Evolutionary conservation across 2,888 invertebrate species (phyloP).

Genomic region (Panzeria rudis): DNA sequence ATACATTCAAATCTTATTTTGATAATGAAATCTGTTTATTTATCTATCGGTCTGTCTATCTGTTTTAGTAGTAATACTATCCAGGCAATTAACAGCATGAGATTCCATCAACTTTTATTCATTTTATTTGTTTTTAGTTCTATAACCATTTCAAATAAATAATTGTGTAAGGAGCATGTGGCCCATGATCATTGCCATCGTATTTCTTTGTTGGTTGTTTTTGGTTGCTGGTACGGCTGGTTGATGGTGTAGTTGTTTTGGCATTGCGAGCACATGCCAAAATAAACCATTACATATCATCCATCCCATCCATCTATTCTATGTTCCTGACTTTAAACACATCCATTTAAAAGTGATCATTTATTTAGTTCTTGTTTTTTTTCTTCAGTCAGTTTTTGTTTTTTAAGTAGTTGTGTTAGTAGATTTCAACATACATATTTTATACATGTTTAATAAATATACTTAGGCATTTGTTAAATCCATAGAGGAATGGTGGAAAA

Average conservation of each 20-base stretch:
- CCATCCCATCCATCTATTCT: conserved; percentile 53
- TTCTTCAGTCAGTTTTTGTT: conserved; percentile 19
- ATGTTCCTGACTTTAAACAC: conserved; percentile 58
- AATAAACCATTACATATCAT: conserved; percentile 66
- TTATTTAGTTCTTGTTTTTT: conserved; percentile 54
- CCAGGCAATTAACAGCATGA: conserved; percentile 72
- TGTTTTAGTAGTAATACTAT: conserved; percentile 46
- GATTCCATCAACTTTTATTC: conserved; percentile 66
- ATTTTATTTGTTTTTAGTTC: conserved; percentile 42
- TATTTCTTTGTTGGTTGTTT: background rate
- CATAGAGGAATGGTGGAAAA: conserved; percentile 17
- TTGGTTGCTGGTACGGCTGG: background rate
- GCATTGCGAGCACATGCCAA: conserved; percentile 66
- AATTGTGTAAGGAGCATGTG: conserved; percentile 42
- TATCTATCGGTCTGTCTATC: conserved; percentile 5
- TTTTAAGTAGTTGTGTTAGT: conserved; percentile 40
- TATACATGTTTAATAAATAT: conserved; percentile 50
- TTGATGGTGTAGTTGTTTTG: conserved; percentile 46
- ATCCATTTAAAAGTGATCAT: conserved; percentile 66
- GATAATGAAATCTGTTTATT: conserved; percentile 14
- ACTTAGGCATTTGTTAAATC: conserved; percentile 36
- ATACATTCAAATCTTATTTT: conserved; percentile 42
- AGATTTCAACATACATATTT: conserved; percentile 50
- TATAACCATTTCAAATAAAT: conserved; percentile 55
- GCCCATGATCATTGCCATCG: conserved; percentile 46